phyloP scores from a whole-genome alignment of 2,888 invertebrate genomes.

The Pyrgus malvae region DNA sequence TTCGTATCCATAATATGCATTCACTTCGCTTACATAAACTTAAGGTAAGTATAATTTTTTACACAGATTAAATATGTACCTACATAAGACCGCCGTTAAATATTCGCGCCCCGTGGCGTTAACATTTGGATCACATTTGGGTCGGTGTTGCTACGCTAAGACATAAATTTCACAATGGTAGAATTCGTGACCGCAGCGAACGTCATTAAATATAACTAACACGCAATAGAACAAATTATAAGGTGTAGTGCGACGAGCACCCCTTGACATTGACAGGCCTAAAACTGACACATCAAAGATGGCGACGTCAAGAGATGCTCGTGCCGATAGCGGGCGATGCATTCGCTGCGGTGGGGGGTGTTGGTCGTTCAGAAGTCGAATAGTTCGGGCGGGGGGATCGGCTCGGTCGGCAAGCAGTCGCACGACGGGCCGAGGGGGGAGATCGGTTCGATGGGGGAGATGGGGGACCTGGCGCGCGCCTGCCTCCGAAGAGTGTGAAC shows the following conservation, averaged over 20 bases:
- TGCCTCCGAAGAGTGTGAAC: slow-evolving; percentile 49
- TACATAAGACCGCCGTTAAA: slow-evolving; percentile 15
- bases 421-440: slow-evolving; percentile 36
- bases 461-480: slow-evolving; percentile 21
- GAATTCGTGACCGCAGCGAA: background rate
- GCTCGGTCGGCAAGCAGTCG: slow-evolving; percentile 60
- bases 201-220: background rate
- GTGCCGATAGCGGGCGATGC: too few relatives aligned
- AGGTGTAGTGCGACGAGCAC: too few relatives aligned
- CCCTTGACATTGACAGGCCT: too few relatives aligned
- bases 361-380: slow-evolving; percentile 58
- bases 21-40: slow-evolving; percentile 17
- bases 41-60: slow-evolving; percentile 18
- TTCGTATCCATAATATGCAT: slow-evolving; percentile 13
- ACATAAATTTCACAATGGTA: slow-evolving; percentile 5
- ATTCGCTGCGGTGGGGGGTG: background rate
- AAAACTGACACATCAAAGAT: too few relatives aligned
- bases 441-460: slow-evolving; percentile 1
- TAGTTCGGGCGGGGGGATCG: slow-evolving; percentile 71
- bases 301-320: too few relatives aligned
- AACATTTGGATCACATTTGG: slow-evolving; percentile 2
- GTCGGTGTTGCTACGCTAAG: background rate
- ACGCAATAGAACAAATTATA: background rate
- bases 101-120: slow-evolving; percentile 14
- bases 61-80: slow-evolving; percentile 25